A percentile compares a stretch with the other conserved stretches of the same genome.
phyloP scores from a whole-genome alignment of 2,797 vertebrate species.

The Florisuga fusca region DNA sequence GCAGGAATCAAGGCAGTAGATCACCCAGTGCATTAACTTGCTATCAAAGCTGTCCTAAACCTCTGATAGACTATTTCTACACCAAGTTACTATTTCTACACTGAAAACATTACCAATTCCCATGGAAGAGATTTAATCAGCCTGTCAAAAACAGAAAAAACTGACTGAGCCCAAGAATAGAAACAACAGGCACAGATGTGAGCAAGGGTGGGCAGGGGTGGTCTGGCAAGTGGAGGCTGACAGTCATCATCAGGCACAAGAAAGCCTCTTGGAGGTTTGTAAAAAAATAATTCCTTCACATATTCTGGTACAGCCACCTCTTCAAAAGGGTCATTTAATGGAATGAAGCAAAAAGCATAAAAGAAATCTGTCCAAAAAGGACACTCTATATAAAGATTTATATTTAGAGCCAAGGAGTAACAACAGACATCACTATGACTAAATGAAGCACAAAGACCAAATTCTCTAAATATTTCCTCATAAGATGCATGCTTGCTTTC shows the following conservation, averaged over 20 bases:
- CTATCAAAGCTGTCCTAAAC: slow-evolving; percentile 35
- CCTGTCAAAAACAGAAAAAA: background rate
- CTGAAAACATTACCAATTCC: background rate
- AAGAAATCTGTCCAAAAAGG: background rate
- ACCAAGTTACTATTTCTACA: background rate
- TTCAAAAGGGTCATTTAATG: background rate
- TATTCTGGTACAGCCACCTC: background rate
- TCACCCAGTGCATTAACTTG: slow-evolving; percentile 59
- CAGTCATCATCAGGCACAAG: background rate
- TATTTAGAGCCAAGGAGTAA: background rate
- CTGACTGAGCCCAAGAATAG: background rate
- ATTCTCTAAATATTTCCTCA: background rate
- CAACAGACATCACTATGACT: background rate
- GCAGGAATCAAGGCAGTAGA: slow-evolving; percentile 60
- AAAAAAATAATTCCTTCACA: background rate
- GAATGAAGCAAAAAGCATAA: background rate
- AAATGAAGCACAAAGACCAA: background rate
- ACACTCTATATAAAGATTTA: background rate
- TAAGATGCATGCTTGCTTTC: background rate
- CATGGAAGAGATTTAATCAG: slow-evolving; percentile 4
- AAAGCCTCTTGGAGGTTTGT: background rate
- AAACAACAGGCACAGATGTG: background rate
- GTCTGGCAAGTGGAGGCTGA: background rate
- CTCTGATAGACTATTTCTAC: background rate
- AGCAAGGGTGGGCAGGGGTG: background rate